Evolutionary conservation across 2,888 invertebrate genomes (phyloP).

Genomic region (Coleophora deauratella): DNA sequence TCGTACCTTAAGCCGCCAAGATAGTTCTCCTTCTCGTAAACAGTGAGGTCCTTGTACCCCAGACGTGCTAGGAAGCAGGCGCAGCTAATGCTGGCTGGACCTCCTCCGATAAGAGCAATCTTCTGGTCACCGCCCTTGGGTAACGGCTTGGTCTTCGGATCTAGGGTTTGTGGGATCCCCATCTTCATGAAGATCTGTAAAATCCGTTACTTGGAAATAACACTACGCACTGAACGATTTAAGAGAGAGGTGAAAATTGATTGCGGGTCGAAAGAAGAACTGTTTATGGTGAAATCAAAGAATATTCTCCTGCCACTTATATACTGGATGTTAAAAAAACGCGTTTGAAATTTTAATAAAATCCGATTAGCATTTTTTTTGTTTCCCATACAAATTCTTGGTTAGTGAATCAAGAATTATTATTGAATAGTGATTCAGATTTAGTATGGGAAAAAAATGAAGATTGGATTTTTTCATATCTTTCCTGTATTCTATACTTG

Average conservation of each 20-base stretch:
- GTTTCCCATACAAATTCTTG: too few relatives aligned
- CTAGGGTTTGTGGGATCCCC: slow-evolving; percentile 90
- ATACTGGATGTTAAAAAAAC: too few relatives aligned
- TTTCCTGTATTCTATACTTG: too few relatives aligned
- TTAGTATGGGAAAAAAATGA: too few relatives aligned
- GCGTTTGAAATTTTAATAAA: too few relatives aligned
- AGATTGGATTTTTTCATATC: too few relatives aligned
- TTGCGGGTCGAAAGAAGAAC: too few relatives aligned
- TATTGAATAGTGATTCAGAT: too few relatives aligned
- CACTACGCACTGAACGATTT: slow-evolving; percentile 2
- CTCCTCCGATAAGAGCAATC: slow-evolving; percentile 94
- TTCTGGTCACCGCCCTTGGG: slow-evolving; percentile 76
- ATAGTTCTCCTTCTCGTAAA: slow-evolving; percentile 91
- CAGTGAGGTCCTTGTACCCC: slow-evolving; percentile 92
- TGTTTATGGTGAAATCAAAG: too few relatives aligned
- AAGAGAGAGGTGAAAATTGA: background rate
- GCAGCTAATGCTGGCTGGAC: slow-evolving; percentile 97
- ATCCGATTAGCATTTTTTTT: too few relatives aligned
- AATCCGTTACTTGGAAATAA: slow-evolving; percentile 2
- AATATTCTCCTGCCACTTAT: too few relatives aligned
- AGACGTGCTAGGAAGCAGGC: slow-evolving; percentile 95
- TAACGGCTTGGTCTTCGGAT: slow-evolving; percentile 77
- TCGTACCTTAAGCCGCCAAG: slow-evolving; percentile 90
- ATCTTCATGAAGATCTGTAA: slow-evolving; percentile 91
- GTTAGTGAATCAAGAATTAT: too few relatives aligned